Evolutionary conservation across 2,113 vertebrate genomes (phyloP), one percentile per base, ranked within the genome.

Genomic region (Lophura nycthemera): DNA sequence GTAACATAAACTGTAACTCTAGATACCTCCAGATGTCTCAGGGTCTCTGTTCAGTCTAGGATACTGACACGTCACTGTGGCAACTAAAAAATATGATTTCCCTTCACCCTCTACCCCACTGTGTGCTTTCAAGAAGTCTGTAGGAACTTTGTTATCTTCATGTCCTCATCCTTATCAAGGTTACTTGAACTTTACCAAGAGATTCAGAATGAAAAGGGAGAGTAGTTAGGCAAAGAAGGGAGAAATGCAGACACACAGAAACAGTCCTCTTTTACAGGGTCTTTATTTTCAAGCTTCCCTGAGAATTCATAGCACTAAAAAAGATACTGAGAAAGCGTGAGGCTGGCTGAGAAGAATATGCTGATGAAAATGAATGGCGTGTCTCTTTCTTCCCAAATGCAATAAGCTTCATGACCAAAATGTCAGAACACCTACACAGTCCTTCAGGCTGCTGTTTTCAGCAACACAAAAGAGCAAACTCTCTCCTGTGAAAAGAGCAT

Each of bases 351-450:
- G 70, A 82, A 63, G 40, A 82, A n/a, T 45, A 45, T 18, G 77
- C 22, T 86, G 73, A 78, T 64, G 59, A 66, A 92, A 88, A 72
- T 64, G 60, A 92, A n/a, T 52, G 18, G n/a, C 38, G 38, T 61
- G 27, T 88, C 47, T 86, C 38, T 86, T 61, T 65, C 69, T 82
- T 75, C 67, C 56, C n/a, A 92, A 92, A 95, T 65, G 56, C 61
- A 86, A 64, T 45, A 73, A 77, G 73, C 30, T 0, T 74, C 86
- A 81, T 20, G 65, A 81, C 38, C 83, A 76, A 91, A 93, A 95
- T 89, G 83, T 95, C 92, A 84, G 70, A 86, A 90, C 92, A 93
- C 92, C 90, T 89, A 90, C 88, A 25, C 30, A 17, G 88, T 72
- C 90, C 89, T 95, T 82, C 86, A 90, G 77, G 94, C 86, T 94